phyloP scores from a whole-genome alignment of 2,797 vertebrate species.

The Coregonus suidteri region DNA sequence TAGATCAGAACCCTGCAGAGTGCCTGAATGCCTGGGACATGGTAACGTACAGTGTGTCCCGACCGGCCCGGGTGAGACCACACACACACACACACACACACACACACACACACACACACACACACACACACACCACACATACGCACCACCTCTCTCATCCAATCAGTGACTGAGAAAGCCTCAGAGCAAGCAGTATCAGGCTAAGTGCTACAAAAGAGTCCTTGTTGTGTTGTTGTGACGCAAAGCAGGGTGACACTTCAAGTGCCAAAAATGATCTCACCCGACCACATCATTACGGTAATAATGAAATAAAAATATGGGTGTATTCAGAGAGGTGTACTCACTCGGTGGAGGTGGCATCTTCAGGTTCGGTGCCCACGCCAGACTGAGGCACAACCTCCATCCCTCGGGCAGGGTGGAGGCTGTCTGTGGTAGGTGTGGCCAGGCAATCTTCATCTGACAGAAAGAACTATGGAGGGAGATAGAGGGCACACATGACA shows the following conservation, averaged over 20 bases:
- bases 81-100: neutral
- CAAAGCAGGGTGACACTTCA: neutral
- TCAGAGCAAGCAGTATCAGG: neutral
- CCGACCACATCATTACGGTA: neutral
- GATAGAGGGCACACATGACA: neutral
- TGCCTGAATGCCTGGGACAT: slow-evolving; percentile 70
- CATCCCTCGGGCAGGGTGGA: slow-evolving; percentile 42
- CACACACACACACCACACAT: neutral
- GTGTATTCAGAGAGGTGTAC: slow-evolving; percentile 33
- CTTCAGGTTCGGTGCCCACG: slow-evolving; percentile 43
- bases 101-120: neutral
- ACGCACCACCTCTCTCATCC: neutral
- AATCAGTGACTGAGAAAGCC: slow-evolving; percentile 13
- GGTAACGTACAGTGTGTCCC: slow-evolving; percentile 65
- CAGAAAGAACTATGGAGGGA: slow-evolving; percentile 72
- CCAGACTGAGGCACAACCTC: slow-evolving; percentile 51
- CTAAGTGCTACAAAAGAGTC: neutral
- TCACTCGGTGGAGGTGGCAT: slow-evolving; percentile 70
- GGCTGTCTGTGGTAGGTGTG: slow-evolving; percentile 43
- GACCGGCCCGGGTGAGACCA: slow-evolving; percentile 20
- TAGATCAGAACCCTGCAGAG: slow-evolving; percentile 63
- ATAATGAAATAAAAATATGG: neutral
- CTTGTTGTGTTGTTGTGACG: neutral
- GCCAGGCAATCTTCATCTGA: slow-evolving; percentile 70
- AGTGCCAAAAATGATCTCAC: neutral